Evolutionary conservation across 2,888 invertebrate genomes (phyloP).

Genomic region (Rhagonycha fulva): DNA sequence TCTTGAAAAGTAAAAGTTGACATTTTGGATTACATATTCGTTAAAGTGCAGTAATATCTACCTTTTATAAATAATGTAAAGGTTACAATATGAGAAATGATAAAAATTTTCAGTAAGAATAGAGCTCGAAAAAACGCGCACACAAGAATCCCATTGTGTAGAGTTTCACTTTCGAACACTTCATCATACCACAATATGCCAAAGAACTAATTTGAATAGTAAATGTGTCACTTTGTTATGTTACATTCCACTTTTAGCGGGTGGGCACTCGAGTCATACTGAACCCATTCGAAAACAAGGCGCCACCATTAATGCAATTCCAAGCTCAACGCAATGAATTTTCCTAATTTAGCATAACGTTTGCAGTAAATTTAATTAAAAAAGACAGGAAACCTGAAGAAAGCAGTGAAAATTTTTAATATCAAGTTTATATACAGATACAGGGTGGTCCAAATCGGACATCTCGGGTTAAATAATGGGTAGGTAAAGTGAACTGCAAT

Average conservation of each 20-base stretch:
- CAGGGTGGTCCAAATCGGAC: neutral
- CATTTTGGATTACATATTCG: neutral
- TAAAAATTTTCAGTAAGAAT: neutral
- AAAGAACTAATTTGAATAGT: neutral
- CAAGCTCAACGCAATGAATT: neutral
- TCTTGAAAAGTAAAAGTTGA: constrained; percentile 3
- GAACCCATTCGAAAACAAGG: neutral
- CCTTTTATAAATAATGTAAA: neutral
- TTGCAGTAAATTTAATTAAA: neutral
- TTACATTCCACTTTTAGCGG: neutral
- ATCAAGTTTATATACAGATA: neutral
- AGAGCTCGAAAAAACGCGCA: neutral
- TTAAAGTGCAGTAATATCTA: neutral
- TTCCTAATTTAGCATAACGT: neutral
- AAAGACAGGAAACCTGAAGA: neutral
- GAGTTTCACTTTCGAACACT: neutral
- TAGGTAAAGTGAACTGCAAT: neutral
- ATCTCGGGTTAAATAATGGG: neutral
- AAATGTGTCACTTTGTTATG: neutral
- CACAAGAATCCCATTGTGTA: neutral
- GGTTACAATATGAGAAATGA: neutral
- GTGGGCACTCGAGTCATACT: neutral
- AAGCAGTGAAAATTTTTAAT: neutral
- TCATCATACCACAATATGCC: neutral
- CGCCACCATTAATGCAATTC: neutral